Evolutionary conservation across 30 jellyfish, hydroid and myxozoan genomes (phyloP).

Genomic region (Clytia hemisphaerica): DNA sequence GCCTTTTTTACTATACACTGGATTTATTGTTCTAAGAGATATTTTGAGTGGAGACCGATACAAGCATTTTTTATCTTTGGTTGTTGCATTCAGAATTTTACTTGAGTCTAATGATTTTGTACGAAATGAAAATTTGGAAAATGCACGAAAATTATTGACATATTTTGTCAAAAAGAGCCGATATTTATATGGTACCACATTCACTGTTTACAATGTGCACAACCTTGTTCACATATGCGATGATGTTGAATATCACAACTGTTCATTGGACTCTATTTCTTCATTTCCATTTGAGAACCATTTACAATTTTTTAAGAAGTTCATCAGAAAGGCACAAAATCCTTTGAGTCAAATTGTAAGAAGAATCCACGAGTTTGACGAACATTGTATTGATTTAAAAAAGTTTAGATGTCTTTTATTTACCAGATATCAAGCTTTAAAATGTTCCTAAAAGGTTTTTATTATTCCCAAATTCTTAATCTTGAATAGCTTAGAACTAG

Average conservation of each 20-base stretch:
- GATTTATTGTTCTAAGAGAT: conserved; percentile 29
- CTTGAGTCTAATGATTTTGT: conserved; percentile 17
- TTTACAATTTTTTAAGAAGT: conserved; percentile 10
- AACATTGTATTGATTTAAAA: too few relatives aligned
- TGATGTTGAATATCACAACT: conserved; percentile 19
- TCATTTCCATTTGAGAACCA: conserved; percentile 40
- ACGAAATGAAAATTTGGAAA: conserved; percentile 13
- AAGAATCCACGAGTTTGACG: conserved; percentile 25
- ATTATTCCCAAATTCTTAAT: too few relatives aligned
- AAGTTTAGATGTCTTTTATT: too few relatives aligned
- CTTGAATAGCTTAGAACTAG: too few relatives aligned
- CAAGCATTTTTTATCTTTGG: conserved; percentile 26
- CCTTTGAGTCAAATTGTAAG: conserved; percentile 31
- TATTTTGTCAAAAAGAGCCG: conserved; percentile 29
- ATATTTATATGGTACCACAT: conserved; percentile 30
- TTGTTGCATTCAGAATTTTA: conserved; percentile 35
- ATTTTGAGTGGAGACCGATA: conserved; percentile 6
- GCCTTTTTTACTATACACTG: conserved; percentile 43
- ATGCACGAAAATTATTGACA: conserved; percentile 28
- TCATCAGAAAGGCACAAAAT: conserved; percentile 28
- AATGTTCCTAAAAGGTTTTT: too few relatives aligned
- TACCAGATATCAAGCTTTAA: too few relatives aligned
- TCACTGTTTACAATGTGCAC: conserved; percentile 40
- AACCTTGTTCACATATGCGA: conserved; percentile 12
- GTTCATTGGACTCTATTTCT: conserved; percentile 29